phyloP scores from a whole-genome alignment of 2,797 vertebrate genomes.

The Linurgus olivaceus region DNA sequence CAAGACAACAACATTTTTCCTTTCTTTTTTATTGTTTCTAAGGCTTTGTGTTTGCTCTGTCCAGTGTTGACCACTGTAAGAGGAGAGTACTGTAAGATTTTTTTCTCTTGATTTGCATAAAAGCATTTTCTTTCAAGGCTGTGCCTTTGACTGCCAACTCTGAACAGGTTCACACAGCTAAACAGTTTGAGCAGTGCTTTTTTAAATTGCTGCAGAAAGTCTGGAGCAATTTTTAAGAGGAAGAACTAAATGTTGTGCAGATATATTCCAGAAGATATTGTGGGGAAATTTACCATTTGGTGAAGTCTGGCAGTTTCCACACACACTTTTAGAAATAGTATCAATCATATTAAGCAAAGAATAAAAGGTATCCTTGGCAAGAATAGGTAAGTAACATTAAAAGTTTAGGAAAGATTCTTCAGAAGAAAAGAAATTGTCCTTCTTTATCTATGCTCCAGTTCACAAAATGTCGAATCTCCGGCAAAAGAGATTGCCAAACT shows the following conservation, averaged over 20 bases:
- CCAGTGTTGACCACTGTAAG: conserved; percentile 22
- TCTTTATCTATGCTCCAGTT: neutral
- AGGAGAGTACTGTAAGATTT: conserved; percentile 11
- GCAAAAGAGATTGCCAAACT: neutral
- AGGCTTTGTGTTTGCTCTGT: conserved; percentile 33
- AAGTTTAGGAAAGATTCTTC: neutral
- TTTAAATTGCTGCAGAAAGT: neutral
- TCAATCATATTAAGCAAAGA: neutral
- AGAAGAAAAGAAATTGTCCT: neutral
- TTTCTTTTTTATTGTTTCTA: neutral
- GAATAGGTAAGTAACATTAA: neutral
- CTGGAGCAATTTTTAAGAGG: neutral
- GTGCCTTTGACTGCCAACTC: neutral
- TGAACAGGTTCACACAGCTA: neutral
- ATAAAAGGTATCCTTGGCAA: neutral
- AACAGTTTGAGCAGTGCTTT: neutral
- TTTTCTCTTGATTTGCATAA: conserved; percentile 3
- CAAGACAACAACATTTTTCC: neutral
- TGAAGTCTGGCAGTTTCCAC: neutral
- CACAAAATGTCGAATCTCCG: neutral
- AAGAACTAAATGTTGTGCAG: neutral
- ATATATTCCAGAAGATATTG: neutral
- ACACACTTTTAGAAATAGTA: neutral
- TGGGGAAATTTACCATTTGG: neutral
- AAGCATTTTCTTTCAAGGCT: neutral